These are phyloP conservation scores for Hypolimnas misippus DNA, from an alignment of 2,888 invertebrate species.

Conservation along the genomic window DNA sequence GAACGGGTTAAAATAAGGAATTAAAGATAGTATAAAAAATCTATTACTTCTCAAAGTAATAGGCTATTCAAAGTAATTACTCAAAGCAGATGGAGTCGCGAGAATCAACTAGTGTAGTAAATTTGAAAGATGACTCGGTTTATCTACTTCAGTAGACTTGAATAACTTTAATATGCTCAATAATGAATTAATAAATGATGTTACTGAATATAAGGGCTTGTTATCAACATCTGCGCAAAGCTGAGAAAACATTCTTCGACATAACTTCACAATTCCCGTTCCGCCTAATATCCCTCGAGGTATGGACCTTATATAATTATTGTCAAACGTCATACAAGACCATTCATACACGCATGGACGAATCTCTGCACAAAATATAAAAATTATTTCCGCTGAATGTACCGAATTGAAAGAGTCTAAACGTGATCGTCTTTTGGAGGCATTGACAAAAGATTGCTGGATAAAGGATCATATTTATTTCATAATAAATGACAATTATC, in stretches of 20 bases:
- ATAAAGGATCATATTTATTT: slow-evolving; percentile 83
- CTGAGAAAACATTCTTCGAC: slow-evolving; percentile 76
- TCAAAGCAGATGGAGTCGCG: no score
- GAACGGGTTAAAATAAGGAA: no score
- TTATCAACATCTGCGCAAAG: slow-evolving; percentile 70
- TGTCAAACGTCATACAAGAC: slow-evolving; percentile 72
- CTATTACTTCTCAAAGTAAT: no score
- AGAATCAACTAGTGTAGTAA: no score
- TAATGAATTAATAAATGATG: slow-evolving; percentile 26
- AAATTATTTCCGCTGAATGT: slow-evolving; percentile 71
- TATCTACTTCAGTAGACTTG: neutral
- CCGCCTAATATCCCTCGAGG: slow-evolving; percentile 72
- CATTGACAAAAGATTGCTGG: slow-evolving; percentile 61
- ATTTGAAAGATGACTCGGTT: slow-evolving; percentile 1
- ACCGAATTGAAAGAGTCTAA: slow-evolving; percentile 63
- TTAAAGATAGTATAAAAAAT: no score
- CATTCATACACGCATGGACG: slow-evolving; percentile 62
- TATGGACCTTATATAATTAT: slow-evolving; percentile 72
- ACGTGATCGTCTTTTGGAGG: slow-evolving; percentile 63
- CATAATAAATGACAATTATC: slow-evolving; percentile 84
- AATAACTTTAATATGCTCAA: neutral
- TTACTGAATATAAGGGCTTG: slow-evolving; percentile 37
- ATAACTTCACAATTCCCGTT: slow-evolving; percentile 62
- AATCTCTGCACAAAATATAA: slow-evolving; percentile 73
- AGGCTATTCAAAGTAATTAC: no score